Evolutionary conservation across 2,888 invertebrate genomes (phyloP), one percentile per base, ranked within the genome.

Genomic region (Calameuta pallipes): DNA sequence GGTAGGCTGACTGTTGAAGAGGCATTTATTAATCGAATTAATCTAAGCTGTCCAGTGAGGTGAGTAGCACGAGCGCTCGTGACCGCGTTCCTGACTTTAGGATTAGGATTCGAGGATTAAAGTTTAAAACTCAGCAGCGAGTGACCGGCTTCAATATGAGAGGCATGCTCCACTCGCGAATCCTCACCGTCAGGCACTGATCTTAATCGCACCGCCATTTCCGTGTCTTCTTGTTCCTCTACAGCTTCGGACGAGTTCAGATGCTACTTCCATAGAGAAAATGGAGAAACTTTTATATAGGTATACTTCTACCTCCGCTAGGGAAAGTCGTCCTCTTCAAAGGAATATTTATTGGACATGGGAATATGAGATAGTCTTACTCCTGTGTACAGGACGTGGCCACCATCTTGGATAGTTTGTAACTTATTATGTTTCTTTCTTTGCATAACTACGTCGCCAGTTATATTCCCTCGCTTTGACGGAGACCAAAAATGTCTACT

Each of bases 21-120:
- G 81, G 88, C 87, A 89, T 90, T 87, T 89, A 89, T 90, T 88
- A 87, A 89, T 90, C 87, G 90, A 90, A 90, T 90, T 88, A 90
- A 89, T 88, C 82, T 90, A 91, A 91, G 89, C 91, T 88, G 84
- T 81, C 78, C 68, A 68, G 76, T 76, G 73, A 80, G 82, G 80
- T 81, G 79, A 76, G 81, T 76, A 80, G 89, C 91, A 91, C 91
- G 91, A 83, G 81, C 86, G 85, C 71, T 85, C 91, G 91, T 91
- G 91, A 90, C 89, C 87, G 82, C 90, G 86, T 87, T 84, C 84
- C 85, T 84, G 86, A 84, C 86, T 85, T 82, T 79, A 56, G 88
- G 90, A 90, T 91, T 90, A 90, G 85, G 82, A 84, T 82, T 85
- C 68, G 41, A 75, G 78, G 78, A 79, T 80, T 79, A 82, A 80